These are phyloP conservation scores for Lepilemur ruficaudatus DNA, from an alignment of 2,797 vertebrate species.

Conservation along the genomic window DNA sequence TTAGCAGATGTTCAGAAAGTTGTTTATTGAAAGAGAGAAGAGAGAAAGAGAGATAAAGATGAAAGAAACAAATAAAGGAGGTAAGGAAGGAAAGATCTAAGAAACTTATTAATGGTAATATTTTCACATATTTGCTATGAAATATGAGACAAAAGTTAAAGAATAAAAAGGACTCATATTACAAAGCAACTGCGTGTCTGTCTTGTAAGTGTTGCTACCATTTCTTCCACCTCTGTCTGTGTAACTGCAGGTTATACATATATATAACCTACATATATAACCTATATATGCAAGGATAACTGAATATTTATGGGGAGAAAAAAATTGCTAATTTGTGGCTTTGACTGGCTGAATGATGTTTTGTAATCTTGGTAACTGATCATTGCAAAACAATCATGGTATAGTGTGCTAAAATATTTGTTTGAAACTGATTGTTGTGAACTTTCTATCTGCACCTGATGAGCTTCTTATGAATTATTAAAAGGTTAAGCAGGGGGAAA, in stretches of 20 bases:
- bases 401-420: conserved; percentile 74
- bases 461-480: conserved; percentile 78
- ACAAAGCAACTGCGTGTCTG: background rate
- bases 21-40: background rate
- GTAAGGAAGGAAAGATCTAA: background rate
- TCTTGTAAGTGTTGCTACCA: background rate
- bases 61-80: background rate
- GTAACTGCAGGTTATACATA: too few relatives aligned
- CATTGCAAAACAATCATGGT: conserved; percentile 66
- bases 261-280: too few relatives aligned
- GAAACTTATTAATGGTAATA: background rate
- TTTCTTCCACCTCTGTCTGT: background rate
- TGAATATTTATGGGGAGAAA: background rate
- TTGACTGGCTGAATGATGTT: conserved; percentile 56
- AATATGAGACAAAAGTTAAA: background rate
- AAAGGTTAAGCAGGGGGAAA: conserved; percentile 61
- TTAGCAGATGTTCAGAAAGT: background rate
- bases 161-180: background rate
- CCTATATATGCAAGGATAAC: background rate
- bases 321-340: conserved; percentile 38
- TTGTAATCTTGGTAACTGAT: conserved; percentile 50
- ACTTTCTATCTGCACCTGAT: conserved; percentile 73
- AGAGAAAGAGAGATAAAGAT: too few relatives aligned
- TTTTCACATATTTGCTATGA: background rate
- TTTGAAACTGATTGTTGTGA: conserved; percentile 80